Conservation (phyloP, 2,113 vertebrate genomes). For the Rhizomys pruinosus region DNA sequence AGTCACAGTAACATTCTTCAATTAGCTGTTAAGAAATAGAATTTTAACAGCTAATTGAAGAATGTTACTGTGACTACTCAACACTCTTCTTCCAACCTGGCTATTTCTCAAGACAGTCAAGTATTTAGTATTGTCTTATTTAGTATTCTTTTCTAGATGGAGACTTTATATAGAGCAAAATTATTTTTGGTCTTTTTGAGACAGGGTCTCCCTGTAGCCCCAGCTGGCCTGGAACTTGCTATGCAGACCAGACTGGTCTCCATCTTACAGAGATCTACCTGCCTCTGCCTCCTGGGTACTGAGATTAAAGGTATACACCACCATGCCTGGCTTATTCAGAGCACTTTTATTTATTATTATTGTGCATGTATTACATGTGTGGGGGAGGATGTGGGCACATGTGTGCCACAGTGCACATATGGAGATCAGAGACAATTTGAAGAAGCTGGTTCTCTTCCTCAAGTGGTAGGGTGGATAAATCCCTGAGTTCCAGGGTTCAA, state of each 20-base stretch:
- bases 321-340: too few relatives aligned
- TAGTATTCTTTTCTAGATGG: neutral
- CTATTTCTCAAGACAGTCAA: slow-evolving; percentile 26
- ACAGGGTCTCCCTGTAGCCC: too few relatives aligned
- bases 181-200: too few relatives aligned
- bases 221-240: too few relatives aligned
- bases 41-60: neutral
- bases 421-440: neutral
- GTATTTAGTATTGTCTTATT: neutral
- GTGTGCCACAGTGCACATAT: neutral
- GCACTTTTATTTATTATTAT: neutral
- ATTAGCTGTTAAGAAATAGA: neutral
- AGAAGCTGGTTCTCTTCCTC: neutral
- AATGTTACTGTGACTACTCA: neutral
- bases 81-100: neutral
- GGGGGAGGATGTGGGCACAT: neutral
- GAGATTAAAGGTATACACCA: too few relatives aligned
- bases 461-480: too few relatives aligned
- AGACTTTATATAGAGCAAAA: neutral
- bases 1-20: too few relatives aligned
- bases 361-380: neutral
- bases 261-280: too few relatives aligned
- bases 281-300: too few relatives aligned
- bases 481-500: neutral
- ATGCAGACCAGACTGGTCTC: too few relatives aligned